Conservation (phyloP, 2,797 vertebrate species). For the Phoebastria nigripes region DNA sequence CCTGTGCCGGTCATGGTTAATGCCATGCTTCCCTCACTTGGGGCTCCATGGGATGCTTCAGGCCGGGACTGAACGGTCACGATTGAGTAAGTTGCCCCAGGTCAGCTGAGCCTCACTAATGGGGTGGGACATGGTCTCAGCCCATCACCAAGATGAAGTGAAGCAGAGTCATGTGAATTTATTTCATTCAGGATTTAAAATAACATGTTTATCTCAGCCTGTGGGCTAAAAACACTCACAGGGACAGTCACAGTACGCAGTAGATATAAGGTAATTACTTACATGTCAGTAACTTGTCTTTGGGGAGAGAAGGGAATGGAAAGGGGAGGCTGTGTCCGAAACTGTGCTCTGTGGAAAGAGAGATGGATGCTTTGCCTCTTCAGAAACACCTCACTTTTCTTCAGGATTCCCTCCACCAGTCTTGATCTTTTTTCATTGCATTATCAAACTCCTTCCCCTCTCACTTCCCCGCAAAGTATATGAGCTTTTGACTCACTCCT, state of each 20-base stretch:
- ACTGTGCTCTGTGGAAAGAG: not conserved
- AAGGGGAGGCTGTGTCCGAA: not conserved
- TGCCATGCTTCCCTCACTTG: not conserved
- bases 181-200: not conserved
- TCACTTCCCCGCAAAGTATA: not conserved
- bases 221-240: not conserved
- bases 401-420: not conserved
- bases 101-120: not conserved
- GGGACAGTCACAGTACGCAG: not conserved
- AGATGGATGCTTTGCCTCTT: not conserved
- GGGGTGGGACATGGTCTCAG: not conserved
- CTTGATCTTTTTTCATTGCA: not conserved
- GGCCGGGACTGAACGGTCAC: not conserved
- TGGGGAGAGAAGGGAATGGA: not conserved
- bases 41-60: not conserved
- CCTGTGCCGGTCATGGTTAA: not conserved
- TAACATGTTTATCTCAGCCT: not conserved
- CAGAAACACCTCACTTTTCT: not conserved
- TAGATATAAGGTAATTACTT: not conserved
- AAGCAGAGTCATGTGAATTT: not conserved
- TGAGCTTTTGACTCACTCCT: not conserved
- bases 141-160: not conserved
- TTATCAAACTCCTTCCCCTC: not conserved
- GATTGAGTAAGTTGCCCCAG: not conserved
- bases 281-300: not conserved